Conservation (phyloP, 2,797 vertebrate species). For the Poecilia velifera region DNA sequence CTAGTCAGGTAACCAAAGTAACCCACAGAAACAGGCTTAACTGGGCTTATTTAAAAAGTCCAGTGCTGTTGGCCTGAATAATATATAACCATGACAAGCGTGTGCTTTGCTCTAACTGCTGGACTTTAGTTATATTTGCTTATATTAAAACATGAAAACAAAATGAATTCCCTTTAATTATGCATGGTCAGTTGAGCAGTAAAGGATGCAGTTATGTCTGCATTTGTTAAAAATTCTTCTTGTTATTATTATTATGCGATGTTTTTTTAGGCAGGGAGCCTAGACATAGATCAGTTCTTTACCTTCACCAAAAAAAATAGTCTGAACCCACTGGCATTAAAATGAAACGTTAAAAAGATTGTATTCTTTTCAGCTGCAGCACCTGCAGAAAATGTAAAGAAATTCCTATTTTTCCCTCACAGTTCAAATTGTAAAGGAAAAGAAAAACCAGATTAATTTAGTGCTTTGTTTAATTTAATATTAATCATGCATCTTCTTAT, state of each 20-base stretch:
- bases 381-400: neutral
- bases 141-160: neutral
- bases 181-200: conserved; percentile 64
- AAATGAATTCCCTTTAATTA: neutral
- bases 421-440: neutral
- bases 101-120: neutral
- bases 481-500: neutral
- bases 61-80: neutral
- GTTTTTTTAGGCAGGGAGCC: conserved; percentile 6
- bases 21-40: conserved; percentile 28
- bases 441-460: neutral
- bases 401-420: neutral
- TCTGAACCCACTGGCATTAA: neutral
- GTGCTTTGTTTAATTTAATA: neutral
- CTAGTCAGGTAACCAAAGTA: conserved; percentile 22
- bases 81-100: no score
- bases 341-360: neutral
- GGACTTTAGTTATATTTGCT: neutral
- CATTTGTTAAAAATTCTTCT: conserved; percentile 1
- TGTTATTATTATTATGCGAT: conserved; percentile 12
- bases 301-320: neutral
- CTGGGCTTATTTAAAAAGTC: neutral
- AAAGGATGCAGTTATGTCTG: conserved; percentile 4
- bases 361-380: neutral
- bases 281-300: neutral